phyloP scores from a whole-genome alignment of 2,113 vertebrate genomes.

The Tachuris rubrigastra region DNA sequence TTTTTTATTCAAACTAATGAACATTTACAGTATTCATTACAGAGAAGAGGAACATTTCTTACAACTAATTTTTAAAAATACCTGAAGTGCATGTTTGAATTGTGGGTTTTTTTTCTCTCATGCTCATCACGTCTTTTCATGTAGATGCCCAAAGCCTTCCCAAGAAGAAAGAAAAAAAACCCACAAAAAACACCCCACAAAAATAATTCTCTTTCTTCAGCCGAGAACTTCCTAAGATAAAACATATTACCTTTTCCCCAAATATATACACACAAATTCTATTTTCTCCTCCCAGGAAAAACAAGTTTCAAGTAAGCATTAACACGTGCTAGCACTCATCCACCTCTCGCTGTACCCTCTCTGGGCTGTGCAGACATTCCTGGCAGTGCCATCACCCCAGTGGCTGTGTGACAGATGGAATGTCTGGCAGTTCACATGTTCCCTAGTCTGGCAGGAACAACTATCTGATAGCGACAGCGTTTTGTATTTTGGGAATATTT shows the following conservation, averaged over 20 bases:
- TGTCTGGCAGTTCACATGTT: background rate
- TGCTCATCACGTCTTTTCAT: background rate
- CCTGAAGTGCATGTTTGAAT: rapidly evolving
- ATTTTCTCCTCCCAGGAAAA: background rate
- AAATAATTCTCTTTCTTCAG: background rate
- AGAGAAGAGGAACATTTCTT: background rate
- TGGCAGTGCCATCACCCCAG: background rate
- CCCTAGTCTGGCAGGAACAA: background rate
- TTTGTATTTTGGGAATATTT: background rate
- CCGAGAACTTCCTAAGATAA: background rate
- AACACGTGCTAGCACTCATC: background rate
- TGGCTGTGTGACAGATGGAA: background rate
- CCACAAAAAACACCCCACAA: background rate
- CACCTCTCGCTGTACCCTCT: background rate
- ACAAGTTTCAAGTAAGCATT: background rate
- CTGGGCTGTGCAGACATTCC: background rate
- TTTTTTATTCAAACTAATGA: background rate
- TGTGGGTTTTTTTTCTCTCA: background rate
- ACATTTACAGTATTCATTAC: background rate
- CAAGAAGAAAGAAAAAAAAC: background rate
- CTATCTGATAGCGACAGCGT: background rate
- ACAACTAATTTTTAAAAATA: background rate
- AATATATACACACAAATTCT: background rate
- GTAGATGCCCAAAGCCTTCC: background rate
- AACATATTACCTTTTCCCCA: background rate